phyloP scores from a whole-genome alignment of 2,113 vertebrate species.

The Phocoena sinus region DNA sequence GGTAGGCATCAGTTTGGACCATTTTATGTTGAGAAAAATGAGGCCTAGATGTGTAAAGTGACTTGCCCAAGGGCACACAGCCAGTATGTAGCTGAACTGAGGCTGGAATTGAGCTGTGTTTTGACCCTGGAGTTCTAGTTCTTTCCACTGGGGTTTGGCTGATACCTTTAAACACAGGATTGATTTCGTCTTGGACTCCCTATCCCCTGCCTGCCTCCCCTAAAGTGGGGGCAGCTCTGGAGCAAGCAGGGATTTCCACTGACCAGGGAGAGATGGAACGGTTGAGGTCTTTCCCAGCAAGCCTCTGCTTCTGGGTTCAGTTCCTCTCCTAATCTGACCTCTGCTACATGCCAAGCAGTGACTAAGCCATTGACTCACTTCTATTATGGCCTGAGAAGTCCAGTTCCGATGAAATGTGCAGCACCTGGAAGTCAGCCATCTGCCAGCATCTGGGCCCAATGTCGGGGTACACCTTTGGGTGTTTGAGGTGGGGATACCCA shows the following conservation, averaged over 20 bases:
- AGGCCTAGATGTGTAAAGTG: neutral
- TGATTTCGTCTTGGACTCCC: neutral
- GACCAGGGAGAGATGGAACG: neutral
- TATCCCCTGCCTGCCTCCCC: neutral
- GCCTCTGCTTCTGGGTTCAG: conserved; percentile 52
- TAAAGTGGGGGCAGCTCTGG: rapidly evolving
- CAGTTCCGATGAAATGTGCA: conserved; percentile 49
- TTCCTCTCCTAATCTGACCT: conserved; percentile 56
- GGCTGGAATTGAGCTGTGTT: neutral
- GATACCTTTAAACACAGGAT: neutral
- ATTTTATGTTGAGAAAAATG: neutral
- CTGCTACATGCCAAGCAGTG: conserved; percentile 62
- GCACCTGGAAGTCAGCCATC: conserved; percentile 60
- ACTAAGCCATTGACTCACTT: conserved; percentile 78
- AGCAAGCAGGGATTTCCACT: neutral
- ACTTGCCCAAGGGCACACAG: neutral
- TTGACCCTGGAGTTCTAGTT: neutral
- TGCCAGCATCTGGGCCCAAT: neutral
- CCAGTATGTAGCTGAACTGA: neutral
- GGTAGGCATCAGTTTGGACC: neutral
- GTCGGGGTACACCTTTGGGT: neutral
- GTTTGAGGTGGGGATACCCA: neutral
- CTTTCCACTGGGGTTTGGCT: neutral
- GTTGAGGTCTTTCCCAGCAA: neutral
- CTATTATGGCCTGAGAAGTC: conserved; percentile 68